phyloP scores from a whole-genome alignment of 2,113 vertebrate genomes.

The Tragelaphus buxtoni region DNA sequence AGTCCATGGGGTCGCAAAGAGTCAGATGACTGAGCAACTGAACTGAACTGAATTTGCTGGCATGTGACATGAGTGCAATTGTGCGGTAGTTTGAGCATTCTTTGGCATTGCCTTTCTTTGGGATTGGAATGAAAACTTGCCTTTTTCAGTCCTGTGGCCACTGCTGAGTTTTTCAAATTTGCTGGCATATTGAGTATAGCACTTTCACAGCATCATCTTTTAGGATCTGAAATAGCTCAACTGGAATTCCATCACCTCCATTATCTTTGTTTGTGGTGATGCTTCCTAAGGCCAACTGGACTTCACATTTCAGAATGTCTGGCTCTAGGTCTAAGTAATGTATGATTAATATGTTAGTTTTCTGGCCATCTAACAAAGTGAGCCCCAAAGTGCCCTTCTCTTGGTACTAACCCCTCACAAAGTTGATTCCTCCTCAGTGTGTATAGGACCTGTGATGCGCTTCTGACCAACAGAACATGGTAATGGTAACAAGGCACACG shows the following conservation, averaged over 20 bases:
- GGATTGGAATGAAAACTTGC: neutral
- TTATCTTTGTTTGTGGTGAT: neutral
- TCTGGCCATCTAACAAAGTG: neutral
- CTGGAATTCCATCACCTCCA: neutral
- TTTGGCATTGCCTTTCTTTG: neutral
- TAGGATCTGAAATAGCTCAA: neutral
- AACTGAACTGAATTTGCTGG: neutral
- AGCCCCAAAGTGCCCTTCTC: neutral
- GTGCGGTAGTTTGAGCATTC: rapidly evolving
- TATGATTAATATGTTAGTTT: neutral
- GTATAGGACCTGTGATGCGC: neutral
- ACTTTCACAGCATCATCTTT: neutral
- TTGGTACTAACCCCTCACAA: neutral
- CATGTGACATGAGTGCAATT: rapidly evolving
- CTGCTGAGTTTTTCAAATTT: neutral
- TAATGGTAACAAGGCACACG: neutral
- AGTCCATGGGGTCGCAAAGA: neutral
- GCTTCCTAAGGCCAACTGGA: neutral
- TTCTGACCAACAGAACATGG: neutral
- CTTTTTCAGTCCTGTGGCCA: neutral
- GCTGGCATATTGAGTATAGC: neutral
- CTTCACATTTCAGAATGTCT: neutral
- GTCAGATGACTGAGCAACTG: neutral
- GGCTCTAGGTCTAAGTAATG: neutral
- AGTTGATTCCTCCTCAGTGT: neutral